These are phyloP conservation scores for Ictidomys tridecemlineatus DNA, from an alignment of 2,113 vertebrate species.

Conservation along the genomic window DNA sequence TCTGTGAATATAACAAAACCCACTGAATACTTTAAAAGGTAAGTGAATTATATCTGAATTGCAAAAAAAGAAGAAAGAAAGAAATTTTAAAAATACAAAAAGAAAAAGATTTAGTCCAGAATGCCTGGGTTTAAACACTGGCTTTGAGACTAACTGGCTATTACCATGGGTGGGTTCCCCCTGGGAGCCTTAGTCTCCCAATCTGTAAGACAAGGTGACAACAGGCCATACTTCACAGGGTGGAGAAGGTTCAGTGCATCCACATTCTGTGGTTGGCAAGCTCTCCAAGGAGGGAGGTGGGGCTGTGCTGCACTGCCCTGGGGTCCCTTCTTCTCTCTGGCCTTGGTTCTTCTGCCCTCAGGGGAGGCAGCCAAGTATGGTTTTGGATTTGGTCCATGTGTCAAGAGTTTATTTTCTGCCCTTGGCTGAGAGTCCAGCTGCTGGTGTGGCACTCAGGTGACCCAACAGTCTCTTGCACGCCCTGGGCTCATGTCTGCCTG, in stretches of 20 bases:
- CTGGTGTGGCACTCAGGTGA: constrained; percentile 32
- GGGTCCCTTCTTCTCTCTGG: neutral
- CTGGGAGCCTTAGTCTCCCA: neutral
- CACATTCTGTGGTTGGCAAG: fast-evolving
- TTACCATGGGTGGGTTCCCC: neutral
- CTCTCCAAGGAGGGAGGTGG: neutral
- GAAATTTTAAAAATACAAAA: neutral
- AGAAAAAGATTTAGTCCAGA: neutral
- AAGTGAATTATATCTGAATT: neutral
- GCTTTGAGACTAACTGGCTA: neutral
- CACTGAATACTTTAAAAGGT: neutral
- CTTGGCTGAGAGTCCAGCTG: constrained; percentile 21
- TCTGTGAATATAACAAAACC: neutral
- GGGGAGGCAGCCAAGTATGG: neutral
- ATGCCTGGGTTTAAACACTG: neutral
- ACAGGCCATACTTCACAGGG: neutral
- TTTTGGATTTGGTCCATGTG: neutral
- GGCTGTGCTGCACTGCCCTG: fast-evolving
- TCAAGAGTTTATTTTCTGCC: neutral
- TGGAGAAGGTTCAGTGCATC: neutral
- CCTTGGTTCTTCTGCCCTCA: neutral
- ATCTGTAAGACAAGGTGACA: neutral
- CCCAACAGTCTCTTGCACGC: constrained; percentile 24
- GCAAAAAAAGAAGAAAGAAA: neutral
- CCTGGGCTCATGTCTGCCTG: neutral